A percentile compares a stretch with the other conserved stretches of the same genome.
phyloP scores from a whole-genome alignment of 1,140 invertebrate genomes.

The Gerris buenoi region DNA sequence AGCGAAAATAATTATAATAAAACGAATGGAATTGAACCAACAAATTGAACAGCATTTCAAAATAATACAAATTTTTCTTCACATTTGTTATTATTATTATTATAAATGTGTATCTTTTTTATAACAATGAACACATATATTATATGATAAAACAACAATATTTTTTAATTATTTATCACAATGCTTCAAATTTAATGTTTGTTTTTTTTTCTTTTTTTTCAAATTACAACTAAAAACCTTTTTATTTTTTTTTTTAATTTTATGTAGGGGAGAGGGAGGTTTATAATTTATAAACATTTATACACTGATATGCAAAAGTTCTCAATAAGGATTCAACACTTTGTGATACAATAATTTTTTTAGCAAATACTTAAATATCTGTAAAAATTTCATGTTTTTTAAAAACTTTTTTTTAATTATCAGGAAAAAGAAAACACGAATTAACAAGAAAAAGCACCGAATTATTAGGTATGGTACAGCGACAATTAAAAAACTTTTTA shows the following conservation, averaged over 20 bases:
- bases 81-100: too few species aligned
- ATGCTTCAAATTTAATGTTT: constrained; percentile 13
- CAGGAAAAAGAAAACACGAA: too few species aligned
- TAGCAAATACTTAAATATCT: background rate
- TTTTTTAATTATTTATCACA: constrained; percentile 16
- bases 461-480: background rate
- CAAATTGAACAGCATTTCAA: too few species aligned
- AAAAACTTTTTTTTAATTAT: too few species aligned
- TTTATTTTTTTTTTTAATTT: constrained; percentile 7
- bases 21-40: too few species aligned
- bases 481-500: background rate
- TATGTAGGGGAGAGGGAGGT: too few species aligned
- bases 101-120: too few species aligned
- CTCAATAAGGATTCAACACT: background rate
- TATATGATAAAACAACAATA: constrained; percentile 13
- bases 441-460: background rate
- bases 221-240: background rate
- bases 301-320: constrained; percentile 1
- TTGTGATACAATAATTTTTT: background rate
- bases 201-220: too few species aligned
- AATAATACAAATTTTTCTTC: too few species aligned
- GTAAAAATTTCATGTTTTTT: too few species aligned
- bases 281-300: constrained; percentile 6
- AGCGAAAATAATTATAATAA: too few species aligned
- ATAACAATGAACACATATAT: constrained; percentile 17